phyloP scores from a whole-genome alignment of 2,888 invertebrate genomes.

The Hirtodrosophila trivittata region DNA sequence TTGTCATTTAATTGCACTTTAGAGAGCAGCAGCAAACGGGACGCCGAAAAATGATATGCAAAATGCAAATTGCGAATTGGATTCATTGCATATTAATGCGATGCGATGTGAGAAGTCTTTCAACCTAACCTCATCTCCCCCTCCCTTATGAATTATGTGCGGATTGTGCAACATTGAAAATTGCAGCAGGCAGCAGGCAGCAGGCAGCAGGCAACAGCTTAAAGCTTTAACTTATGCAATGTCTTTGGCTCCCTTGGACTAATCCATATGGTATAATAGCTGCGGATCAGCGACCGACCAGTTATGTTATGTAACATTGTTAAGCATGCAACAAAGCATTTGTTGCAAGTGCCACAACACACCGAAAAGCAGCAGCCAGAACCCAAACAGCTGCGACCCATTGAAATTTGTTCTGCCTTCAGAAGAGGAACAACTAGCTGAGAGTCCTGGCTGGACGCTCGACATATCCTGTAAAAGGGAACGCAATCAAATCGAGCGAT shows the following conservation, averaged over 20 bases:
- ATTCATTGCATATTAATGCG: slow-evolving; percentile 49
- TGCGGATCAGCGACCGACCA: slow-evolving; percentile 5
- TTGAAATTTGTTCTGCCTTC: not conserved
- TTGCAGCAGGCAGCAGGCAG: no score
- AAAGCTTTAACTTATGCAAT: slow-evolving; percentile 27
- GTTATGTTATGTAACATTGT: not conserved
- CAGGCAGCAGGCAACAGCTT: slow-evolving; percentile 14
- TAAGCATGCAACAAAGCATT: not conserved
- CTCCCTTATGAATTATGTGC: no score
- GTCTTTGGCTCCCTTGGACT: slow-evolving; percentile 14
- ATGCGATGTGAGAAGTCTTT: slow-evolving; percentile 26
- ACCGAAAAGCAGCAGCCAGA: slow-evolving; percentile 10
- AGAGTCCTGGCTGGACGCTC: no score
- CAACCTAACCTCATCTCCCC: not conserved
- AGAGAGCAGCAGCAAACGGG: slow-evolving; percentile 19
- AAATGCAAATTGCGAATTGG: slow-evolving; percentile 56
- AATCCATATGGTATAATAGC: no score
- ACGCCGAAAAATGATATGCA: slow-evolving; percentile 62
- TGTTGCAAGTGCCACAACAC: slow-evolving; percentile 7
- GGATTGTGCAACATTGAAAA: slow-evolving; percentile 1
- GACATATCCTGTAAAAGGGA: no score
- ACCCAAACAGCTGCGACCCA: slow-evolving; percentile 18
- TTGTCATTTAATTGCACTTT: slow-evolving; percentile 77
- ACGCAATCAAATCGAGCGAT: no score
- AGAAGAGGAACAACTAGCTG: not conserved